Conservation (phyloP, 2,797 vertebrate genomes). For the Babyrousa celebensis region DNA sequence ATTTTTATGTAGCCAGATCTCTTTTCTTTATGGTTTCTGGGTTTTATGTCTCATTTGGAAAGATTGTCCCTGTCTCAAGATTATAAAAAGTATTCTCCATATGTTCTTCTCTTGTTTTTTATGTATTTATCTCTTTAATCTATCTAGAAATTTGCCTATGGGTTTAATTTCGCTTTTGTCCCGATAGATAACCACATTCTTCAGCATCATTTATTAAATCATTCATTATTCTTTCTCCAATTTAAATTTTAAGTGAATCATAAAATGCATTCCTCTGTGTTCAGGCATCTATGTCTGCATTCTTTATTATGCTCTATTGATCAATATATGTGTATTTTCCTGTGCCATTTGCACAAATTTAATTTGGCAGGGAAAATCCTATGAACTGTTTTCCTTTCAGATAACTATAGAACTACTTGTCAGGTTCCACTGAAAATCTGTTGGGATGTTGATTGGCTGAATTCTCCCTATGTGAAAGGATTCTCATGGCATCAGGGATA, state of each 20-base stretch:
- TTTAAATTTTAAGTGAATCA: constrained; percentile 14
- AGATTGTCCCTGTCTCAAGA: constrained; percentile 4
- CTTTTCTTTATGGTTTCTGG: constrained; percentile 18
- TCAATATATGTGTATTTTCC: not conserved
- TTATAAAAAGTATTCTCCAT: not conserved
- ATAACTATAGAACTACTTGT: constrained; percentile 14
- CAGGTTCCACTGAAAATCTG: not conserved
- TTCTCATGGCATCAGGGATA: not conserved
- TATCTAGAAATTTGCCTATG: not conserved
- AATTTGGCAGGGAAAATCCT: not conserved
- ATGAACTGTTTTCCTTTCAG: not conserved
- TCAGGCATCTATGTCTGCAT: not conserved
- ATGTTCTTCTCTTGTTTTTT: not conserved
- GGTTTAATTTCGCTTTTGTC: constrained; percentile 40
- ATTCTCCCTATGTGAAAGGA: not conserved
- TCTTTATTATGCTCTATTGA: not conserved
- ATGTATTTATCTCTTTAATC: not conserved
- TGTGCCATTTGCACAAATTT: not conserved
- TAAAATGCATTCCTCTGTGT: not conserved
- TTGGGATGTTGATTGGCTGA: not conserved
- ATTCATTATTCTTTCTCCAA: not conserved
- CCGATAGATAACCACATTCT: not conserved
- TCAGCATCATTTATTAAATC: constrained; percentile 29
- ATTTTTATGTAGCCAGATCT: not conserved
- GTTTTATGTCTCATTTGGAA: constrained; percentile 24